Percentiles rank a stretch among this genome's conserved stretches.
Conservation (phyloP, 2,888 invertebrate genomes). For the Conus canariensis region DNA sequence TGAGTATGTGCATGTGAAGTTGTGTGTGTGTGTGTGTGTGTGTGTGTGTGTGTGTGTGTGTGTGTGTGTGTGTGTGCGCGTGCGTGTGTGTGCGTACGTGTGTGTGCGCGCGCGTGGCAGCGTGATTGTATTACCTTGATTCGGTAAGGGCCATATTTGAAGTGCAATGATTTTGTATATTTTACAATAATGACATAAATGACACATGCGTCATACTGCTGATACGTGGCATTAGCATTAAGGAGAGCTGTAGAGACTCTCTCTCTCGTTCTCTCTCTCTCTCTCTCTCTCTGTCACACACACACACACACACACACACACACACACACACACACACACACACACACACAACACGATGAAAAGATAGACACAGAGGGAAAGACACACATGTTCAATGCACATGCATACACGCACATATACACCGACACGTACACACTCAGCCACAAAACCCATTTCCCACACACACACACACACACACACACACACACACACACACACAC, state of each 20-base stretch:
- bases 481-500: neutral
- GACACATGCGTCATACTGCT: no score
- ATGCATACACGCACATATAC: neutral
- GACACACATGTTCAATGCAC: neutral
- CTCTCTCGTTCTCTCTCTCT: neutral
- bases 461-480: slow-evolving; percentile 10
- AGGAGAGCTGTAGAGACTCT: neutral
- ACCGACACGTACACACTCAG: neutral
- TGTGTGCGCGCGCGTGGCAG: neutral
- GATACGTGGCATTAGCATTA: no score
- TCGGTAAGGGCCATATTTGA: no score
- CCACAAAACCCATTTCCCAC: neutral
- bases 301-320: neutral
- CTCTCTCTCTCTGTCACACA: neutral
- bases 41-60: neutral
- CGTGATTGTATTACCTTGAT: neutral
- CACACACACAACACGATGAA: neutral
- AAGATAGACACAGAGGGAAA: no score
- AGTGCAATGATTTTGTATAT: no score
- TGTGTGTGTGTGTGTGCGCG: neutral
- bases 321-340: neutral
- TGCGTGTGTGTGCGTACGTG: neutral
- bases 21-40: neutral
- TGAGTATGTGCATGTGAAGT: no score
- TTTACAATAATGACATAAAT: no score